Evolutionary conservation across 2,797 vertebrate genomes (phyloP), one percentile per base, ranked within the genome.

Genomic region (Takifugu ocellatus): DNA sequence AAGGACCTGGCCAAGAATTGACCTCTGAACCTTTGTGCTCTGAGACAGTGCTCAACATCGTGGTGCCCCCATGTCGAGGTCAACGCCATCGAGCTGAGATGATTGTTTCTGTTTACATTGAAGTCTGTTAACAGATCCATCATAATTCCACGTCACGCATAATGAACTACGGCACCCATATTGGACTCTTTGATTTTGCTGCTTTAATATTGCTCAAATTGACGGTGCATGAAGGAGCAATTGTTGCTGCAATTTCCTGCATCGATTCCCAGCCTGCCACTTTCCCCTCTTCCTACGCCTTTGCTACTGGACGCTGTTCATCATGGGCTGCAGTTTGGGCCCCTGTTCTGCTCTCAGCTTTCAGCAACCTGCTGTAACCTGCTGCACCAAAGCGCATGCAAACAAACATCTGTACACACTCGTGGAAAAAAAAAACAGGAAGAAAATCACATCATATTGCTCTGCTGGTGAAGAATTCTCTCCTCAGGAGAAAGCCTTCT

Each of bases 251-350:
- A 56, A 47, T 70, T 60, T 60, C 54, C 62, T 14, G 43, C 54
- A 54, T 9, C 58, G 70, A 81, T 70, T 79, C 63, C 63, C 79
- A 47, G 57, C 53, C 42, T 65, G 64, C 68, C 62, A 29, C 63
- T 58, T 61, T 61, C 49, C 51, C 44, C 63, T 47, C 31, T 14
- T 6, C 12, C 57, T 70, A 59, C 69, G 56, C 24, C 68, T 74
- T 79, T 83, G 63, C 57, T 12, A 49, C 74, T 82, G 81, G 79
- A 78, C 79, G 63, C 57, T 54, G 56, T 75, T 83, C 75, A 77
- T 86, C 67, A 68, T 25, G 9, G 26, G 56, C 61, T 68, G 80
- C 70, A 75, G 72, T 72, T 74, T 56, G 68, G 62, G 65, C 68
- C 46, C 21, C 64, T 70, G 6, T 79, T 70, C 59, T 59, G 36